These are phyloP conservation scores for Porites lutea DNA, from an alignment of 64 coral and sea anemone species.

Conservation along the genomic window DNA sequence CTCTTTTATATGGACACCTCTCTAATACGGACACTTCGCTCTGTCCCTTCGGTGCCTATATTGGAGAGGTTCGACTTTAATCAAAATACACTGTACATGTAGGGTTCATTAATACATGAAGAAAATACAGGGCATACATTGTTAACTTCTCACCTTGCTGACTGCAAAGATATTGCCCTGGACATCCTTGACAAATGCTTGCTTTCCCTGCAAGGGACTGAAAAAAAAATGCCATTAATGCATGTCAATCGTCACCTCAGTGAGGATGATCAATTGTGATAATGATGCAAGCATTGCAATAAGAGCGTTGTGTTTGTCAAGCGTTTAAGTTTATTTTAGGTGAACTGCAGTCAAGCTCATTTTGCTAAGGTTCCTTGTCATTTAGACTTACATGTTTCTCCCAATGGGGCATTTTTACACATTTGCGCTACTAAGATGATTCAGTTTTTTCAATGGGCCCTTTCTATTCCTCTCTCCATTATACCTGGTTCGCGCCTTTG, in stretches of 20 bases:
- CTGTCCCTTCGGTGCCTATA: too few species aligned
- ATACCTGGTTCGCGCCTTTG: neutral
- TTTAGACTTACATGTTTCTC: neutral
- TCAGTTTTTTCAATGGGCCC: constrained; percentile 8
- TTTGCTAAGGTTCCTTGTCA: neutral
- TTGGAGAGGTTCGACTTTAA: too few species aligned
- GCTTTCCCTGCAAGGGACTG: constrained; percentile 47
- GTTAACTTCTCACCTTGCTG: constrained; percentile 19
- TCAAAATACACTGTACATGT: too few species aligned
- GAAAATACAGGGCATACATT: neutral
- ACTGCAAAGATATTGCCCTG: constrained; percentile 53
- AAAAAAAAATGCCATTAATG: neutral
- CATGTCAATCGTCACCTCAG: neutral
- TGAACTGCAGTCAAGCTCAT: too few species aligned
- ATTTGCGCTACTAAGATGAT: constrained; percentile 23
- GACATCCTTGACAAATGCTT: constrained; percentile 52
- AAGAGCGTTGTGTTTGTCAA: too few species aligned
- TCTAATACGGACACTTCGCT: too few species aligned
- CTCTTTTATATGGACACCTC: too few species aligned
- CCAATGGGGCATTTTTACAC: neutral
- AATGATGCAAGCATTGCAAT: too few species aligned
- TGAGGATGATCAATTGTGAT: neutral
- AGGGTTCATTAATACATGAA: too few species aligned
- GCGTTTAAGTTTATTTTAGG: too few species aligned
- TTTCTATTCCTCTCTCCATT: neutral